A percentile compares a stretch with the other conserved stretches of the same genome.
Conservation (phyloP, 2,113 vertebrate genomes). For the Tenebrosternarchus preto region DNA sequence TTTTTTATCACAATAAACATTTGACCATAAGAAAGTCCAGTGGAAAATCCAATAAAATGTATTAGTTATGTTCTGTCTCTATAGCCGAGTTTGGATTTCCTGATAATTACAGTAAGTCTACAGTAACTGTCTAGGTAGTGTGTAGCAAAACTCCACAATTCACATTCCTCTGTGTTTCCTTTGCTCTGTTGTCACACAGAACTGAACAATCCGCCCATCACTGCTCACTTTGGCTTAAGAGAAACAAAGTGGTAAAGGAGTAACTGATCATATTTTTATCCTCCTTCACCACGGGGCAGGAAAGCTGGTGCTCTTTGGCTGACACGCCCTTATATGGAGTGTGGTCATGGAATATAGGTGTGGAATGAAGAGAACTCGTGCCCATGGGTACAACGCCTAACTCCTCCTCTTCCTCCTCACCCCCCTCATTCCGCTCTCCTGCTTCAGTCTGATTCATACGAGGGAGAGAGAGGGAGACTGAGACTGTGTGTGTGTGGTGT, state of each 20-base stretch:
- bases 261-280: slow-evolving; percentile 36
- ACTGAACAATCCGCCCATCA: not conserved
- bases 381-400: not conserved
- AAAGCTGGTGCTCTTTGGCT: slow-evolving; percentile 32
- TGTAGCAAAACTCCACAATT: no score
- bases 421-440: not conserved
- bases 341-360: slow-evolving; percentile 34
- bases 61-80: no score
- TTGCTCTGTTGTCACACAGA: not conserved
- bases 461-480: not conserved
- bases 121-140: no score
- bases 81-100: no score
- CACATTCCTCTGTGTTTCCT: not conserved
- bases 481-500: not conserved
- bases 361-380: slow-evolving; percentile 47
- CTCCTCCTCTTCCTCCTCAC: not conserved
- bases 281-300: not conserved
- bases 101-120: no score
- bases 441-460: not conserved
- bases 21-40: no score
- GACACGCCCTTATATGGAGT: slow-evolving; percentile 32
- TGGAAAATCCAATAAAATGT: no score
- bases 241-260: not conserved
- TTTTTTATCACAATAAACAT: no score
- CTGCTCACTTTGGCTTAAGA: not conserved